Evolutionary conservation across 2,797 vertebrate species (phyloP).

Genomic region (Smutsia gigantea): DNA sequence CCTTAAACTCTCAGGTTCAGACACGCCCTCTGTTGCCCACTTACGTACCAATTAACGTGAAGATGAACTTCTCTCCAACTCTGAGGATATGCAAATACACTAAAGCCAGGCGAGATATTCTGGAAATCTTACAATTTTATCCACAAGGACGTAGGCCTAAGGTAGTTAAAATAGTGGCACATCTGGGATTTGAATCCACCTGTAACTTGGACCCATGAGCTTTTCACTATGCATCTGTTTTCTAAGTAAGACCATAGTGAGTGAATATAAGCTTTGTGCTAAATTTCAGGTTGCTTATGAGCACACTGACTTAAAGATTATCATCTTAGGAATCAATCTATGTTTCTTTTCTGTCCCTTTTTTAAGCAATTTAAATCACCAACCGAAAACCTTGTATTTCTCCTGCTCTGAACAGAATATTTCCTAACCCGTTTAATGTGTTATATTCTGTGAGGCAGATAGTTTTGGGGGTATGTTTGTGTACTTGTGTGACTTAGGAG

Average conservation of each 20-base stretch:
- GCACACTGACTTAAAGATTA: background rate
- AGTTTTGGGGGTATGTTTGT: background rate
- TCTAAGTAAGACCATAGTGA: background rate
- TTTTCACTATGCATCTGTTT: background rate
- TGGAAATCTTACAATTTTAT: too few species aligned
- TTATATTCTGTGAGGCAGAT: background rate
- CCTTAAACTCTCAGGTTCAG: too few species aligned
- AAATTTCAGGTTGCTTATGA: constrained; percentile 1
- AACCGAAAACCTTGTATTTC: background rate
- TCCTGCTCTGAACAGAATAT: background rate
- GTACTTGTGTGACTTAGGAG: background rate
- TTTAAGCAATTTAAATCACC: constrained; percentile 16
- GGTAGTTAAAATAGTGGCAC: background rate
- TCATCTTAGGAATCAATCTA: background rate
- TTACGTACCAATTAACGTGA: too few species aligned
- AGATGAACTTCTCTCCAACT: too few species aligned
- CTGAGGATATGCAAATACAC: too few species aligned
- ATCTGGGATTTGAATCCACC: constrained; percentile 13
- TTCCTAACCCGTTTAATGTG: constrained; percentile 25
- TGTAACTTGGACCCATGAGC: background rate
- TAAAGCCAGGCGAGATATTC: too few species aligned
- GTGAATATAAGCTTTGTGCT: background rate
- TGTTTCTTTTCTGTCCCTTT: constrained; percentile 11
- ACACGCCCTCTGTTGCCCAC: too few species aligned
- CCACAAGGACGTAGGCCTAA: background rate